These are phyloP conservation scores for Campaea margaritaria DNA, from an alignment of 2,888 invertebrate species.

Conservation along the genomic window DNA sequence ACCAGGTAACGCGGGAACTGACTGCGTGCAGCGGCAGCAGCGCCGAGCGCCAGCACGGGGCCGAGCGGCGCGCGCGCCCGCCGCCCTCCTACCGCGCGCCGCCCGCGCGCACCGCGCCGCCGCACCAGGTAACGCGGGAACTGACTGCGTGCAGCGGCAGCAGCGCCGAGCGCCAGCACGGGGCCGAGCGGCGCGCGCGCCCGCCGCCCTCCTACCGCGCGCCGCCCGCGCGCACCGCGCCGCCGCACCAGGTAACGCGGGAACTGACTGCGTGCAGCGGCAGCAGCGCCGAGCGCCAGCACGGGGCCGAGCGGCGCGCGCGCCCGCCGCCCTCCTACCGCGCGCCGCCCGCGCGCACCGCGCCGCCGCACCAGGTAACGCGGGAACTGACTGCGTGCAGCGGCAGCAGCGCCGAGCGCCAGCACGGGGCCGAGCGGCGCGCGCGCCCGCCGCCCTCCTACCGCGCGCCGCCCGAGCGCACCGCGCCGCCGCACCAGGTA, in stretches of 20 bases:
- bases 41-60: conserved; percentile 46
- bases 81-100: conserved; percentile 69
- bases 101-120: conserved; percentile 44
- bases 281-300: too few species aligned
- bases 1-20: conserved; percentile 21
- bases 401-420: not conserved
- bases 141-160: conserved; percentile 50
- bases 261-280: not conserved
- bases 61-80: conserved; percentile 54
- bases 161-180: conserved; percentile 47
- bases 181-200: conserved; percentile 51
- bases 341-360: too few species aligned
- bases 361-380: too few species aligned
- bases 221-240: conserved; percentile 52
- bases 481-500: too few species aligned
- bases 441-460: not conserved
- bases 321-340: not conserved
- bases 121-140: conserved; percentile 23
- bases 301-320: too few species aligned
- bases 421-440: too few species aligned
- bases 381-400: too few species aligned
- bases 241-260: conserved; percentile 23
- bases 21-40: conserved; percentile 53
- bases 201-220: conserved; percentile 67
- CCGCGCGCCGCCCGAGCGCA: too few species aligned